Evolutionary conservation across 2,797 vertebrate species (phyloP).

Genomic region (Iguana delicatissima): DNA sequence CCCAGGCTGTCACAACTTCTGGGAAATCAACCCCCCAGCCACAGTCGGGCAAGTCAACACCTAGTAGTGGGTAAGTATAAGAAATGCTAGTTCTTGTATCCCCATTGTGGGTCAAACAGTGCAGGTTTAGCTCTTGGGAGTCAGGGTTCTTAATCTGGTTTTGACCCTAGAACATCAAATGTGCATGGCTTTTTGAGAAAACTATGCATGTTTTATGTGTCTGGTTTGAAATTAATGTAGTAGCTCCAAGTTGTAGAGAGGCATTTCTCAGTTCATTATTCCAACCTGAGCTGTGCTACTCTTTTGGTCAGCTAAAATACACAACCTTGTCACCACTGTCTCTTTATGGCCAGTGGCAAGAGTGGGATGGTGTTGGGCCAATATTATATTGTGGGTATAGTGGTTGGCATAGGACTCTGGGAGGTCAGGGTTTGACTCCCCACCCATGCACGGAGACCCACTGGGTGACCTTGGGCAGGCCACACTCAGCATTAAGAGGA

Average conservation of each 20-base stretch:
- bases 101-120: not conserved
- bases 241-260: too few relatives aligned
- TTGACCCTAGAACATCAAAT: not conserved
- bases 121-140: not conserved
- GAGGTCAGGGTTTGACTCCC: too few relatives aligned
- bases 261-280: not conserved
- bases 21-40: constrained; percentile 91
- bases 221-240: not conserved
- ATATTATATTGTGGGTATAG: too few relatives aligned
- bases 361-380: too few relatives aligned
- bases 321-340: too few relatives aligned
- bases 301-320: not conserved
- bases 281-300: not conserved
- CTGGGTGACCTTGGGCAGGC: too few relatives aligned
- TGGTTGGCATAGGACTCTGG: too few relatives aligned
- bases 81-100: not conserved
- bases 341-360: too few relatives aligned
- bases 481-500: too few relatives aligned
- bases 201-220: too few relatives aligned
- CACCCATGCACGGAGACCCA: too few relatives aligned
- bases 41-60: constrained; percentile 90
- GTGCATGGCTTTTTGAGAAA: not conserved
- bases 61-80: constrained; percentile 85
- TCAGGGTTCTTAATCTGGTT: not conserved
- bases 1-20: constrained; percentile 82